Evolutionary conservation across 2,888 invertebrate genomes (phyloP).

Genomic region (Anoncus sp.): DNA sequence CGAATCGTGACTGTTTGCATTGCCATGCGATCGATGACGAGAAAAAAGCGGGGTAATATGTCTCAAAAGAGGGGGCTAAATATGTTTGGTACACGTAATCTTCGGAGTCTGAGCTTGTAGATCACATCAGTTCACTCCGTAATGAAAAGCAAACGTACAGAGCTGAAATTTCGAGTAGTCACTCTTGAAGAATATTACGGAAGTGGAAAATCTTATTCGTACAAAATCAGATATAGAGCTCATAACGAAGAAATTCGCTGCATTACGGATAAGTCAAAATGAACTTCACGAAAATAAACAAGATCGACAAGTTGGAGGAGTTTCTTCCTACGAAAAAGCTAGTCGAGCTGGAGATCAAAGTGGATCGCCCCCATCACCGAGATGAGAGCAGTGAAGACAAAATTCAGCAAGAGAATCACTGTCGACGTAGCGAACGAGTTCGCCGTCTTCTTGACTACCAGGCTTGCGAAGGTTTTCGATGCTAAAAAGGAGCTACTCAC

Average conservation of each 20-base stretch:
- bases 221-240: no score
- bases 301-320: background rate
- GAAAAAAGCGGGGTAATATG: background rate
- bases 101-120: no score
- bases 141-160: no score
- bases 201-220: no score
- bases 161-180: no score
- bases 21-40: no score
- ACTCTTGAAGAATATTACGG: no score
- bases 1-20: background rate
- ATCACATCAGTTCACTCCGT: no score
- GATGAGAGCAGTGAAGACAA: background rate
- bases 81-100: no score
- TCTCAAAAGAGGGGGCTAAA: no score
- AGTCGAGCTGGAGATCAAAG: constrained; percentile 12
- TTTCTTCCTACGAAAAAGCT: constrained; percentile 15
- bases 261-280: background rate
- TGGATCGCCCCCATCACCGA: constrained; percentile 10
- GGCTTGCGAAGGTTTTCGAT: background rate
- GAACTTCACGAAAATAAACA: background rate
- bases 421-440: constrained; percentile 4
- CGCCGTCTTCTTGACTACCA: constrained; percentile 20
- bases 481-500: background rate
- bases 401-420: background rate
- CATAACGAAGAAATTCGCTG: no score